Evolutionary conservation across 2,888 invertebrate genomes (phyloP), one percentile per base, ranked within the genome.

Genomic region (Anticlea derivata): DNA sequence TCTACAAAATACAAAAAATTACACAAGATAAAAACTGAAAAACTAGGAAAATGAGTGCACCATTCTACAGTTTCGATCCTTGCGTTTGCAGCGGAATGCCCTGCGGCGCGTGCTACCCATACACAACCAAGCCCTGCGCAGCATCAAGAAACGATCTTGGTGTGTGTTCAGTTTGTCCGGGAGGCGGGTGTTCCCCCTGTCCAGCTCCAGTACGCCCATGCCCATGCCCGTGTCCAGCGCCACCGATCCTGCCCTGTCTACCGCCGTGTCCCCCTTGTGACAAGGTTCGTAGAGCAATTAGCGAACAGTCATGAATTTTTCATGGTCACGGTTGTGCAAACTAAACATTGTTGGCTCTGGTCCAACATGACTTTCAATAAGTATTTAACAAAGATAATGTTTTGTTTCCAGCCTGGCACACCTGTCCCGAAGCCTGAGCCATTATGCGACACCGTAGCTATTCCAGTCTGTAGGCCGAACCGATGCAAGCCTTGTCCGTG

Each of bases 401-500:
- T 41, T 33, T 48, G 33, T 52, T 52, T 35, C n/a, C 68, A 83
- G 84, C 83, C 83, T 5, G 35, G 50, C 7, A 75, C 62, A 7
- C 74, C 70, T 2, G 68, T 80, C 1, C 74, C 81, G 61, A 63
- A 70, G 58, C 77, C 80, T 1, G 33, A 34, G 1, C 68, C 68
- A 1, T 20, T 81, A 5, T 78, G 77, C 39, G 80, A 85, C 12
- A 74, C 80, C 49, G 82, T 82, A 60, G 92, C 85, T 54, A 92
- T 91, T 63, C 92, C 83, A 52, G 87, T 78, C 82, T 92, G 90
- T 79, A 86, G 81, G 56, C 87, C 90, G 0, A 86, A 86, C 61
- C 79, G 92, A 57, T 92, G 91, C 68, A 92, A 89, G 73, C 91
- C 92, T 1, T 92, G 92, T 61, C 86, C 92, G 4, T 91, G 91